Conservation (phyloP, 2,113 vertebrate genomes). For the Oenanthe melanoleuca region DNA sequence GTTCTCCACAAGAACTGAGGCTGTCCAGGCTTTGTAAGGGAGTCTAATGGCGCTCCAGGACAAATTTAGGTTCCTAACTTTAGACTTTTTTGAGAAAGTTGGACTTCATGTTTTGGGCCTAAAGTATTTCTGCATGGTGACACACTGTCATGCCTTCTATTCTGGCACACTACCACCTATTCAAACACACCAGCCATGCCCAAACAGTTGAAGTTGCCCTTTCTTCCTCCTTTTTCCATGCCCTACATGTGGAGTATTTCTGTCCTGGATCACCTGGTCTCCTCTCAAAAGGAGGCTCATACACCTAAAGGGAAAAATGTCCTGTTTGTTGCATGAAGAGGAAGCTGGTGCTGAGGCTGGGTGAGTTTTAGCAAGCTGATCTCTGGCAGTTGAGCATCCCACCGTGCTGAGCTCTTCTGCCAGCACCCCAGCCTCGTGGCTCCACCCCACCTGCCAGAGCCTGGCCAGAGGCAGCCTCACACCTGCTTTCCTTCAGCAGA, state of each 20-base stretch:
- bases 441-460: not conserved
- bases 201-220: not conserved
- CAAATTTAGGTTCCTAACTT: conserved; percentile 28
- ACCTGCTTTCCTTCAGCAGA: conserved; percentile 58
- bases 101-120: not conserved
- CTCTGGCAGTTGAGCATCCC: not conserved
- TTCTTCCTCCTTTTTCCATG: not conserved
- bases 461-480: not conserved
- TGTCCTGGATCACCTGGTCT: not conserved
- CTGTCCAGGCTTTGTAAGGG: not conserved
- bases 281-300: not conserved
- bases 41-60: not conserved
- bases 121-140: not conserved
- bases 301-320: not conserved
- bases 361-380: not conserved
- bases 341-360: rapidly evolving
- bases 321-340: not conserved
- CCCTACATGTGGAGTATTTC: not conserved
- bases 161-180: not conserved
- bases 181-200: not conserved
- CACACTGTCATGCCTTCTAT: conserved; percentile 5
- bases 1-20: not conserved
- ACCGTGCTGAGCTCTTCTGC: not conserved
- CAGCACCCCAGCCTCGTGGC: not conserved
- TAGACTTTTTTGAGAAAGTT: not conserved